A percentile compares a stretch with the other conserved stretches of the same genome.
Conservation (phyloP, 2,113 vertebrate species). For the Pica pica region DNA sequence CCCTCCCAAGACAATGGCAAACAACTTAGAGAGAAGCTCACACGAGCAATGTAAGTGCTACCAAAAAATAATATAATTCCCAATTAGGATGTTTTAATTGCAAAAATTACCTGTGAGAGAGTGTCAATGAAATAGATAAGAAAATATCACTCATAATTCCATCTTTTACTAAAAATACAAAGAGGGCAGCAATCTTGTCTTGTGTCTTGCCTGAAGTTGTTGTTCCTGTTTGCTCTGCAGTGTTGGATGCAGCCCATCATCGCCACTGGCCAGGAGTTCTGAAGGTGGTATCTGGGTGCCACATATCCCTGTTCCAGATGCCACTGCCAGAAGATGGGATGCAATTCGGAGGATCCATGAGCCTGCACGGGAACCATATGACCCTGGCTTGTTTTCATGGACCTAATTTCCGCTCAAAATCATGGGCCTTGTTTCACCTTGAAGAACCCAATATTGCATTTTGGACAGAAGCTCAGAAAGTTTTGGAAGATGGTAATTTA, state of each 20-base stretch:
- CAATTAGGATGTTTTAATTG: background rate
- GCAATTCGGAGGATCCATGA: slow-evolving; percentile 97
- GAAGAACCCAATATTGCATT: slow-evolving; percentile 99
- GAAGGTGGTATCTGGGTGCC: slow-evolving; percentile 91
- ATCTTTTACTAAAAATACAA: background rate
- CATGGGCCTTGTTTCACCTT: slow-evolving; percentile 95
- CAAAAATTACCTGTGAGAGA: background rate
- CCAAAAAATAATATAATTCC: background rate
- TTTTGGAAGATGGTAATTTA: slow-evolving; percentile 91
- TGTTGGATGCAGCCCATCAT: slow-evolving; percentile 92
- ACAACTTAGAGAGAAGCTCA: slow-evolving; percentile 83
- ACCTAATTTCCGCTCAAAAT: slow-evolving; percentile 97
- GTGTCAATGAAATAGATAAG: background rate
- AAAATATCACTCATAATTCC: background rate
- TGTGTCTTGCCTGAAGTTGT: background rate
- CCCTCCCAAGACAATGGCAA: slow-evolving; percentile 86
- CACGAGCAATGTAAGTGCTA: slow-evolving; percentile 85
- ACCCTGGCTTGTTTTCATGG: slow-evolving; percentile 97
- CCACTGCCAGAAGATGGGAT: slow-evolving; percentile 93
- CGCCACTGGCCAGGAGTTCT: slow-evolving; percentile 96
- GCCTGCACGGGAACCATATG: slow-evolving; percentile 97
- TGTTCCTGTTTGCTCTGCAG: slow-evolving; percentile 55
- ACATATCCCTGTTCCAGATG: slow-evolving; percentile 96
- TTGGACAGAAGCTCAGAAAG: slow-evolving; percentile 98
- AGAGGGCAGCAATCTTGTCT: background rate